Evolutionary conservation across 2,888 invertebrate genomes (phyloP).

Genomic region (Pteria penguin): DNA sequence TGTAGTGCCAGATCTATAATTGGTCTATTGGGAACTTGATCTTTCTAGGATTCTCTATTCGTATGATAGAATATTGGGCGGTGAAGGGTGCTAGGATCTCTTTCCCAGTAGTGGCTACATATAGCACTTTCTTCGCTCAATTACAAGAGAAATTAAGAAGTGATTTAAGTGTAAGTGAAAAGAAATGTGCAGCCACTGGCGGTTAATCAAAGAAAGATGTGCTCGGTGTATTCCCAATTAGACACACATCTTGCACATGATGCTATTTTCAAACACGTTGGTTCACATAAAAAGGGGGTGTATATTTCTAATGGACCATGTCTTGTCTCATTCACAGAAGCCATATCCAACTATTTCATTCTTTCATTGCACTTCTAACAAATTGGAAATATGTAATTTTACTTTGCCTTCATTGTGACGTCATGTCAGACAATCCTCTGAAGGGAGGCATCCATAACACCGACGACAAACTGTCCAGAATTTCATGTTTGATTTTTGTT

Average conservation of each 20-base stretch:
- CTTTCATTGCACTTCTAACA: neutral
- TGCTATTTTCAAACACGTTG: constrained; percentile 11
- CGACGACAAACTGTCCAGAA: too few species aligned
- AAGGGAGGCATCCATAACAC: too few species aligned
- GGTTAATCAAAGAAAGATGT: neutral
- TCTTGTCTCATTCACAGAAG: neutral
- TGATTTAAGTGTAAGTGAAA: constrained; percentile 25
- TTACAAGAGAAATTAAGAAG: constrained; percentile 6
- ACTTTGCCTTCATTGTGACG: too few species aligned
- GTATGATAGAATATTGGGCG: neutral
- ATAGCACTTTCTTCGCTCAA: constrained; percentile 13
- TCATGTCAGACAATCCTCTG: too few species aligned
- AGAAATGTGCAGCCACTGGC: constrained; percentile 14
- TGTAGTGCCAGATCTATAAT: neutral
- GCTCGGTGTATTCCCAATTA: constrained; percentile 1
- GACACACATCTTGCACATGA: constrained; percentile 13
- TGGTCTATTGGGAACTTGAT: too few species aligned
- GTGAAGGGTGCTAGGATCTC: neutral
- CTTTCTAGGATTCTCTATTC: too few species aligned
- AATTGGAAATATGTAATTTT: too few species aligned
- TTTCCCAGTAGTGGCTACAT: neutral
- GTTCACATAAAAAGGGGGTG: neutral
- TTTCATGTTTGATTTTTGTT: too few species aligned
- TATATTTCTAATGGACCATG: neutral
- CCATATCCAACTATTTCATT: neutral